Evolutionary conservation across 2,797 vertebrate species (phyloP), one percentile per base, ranked within the genome.

Genomic region (Garrulus glandarius): DNA sequence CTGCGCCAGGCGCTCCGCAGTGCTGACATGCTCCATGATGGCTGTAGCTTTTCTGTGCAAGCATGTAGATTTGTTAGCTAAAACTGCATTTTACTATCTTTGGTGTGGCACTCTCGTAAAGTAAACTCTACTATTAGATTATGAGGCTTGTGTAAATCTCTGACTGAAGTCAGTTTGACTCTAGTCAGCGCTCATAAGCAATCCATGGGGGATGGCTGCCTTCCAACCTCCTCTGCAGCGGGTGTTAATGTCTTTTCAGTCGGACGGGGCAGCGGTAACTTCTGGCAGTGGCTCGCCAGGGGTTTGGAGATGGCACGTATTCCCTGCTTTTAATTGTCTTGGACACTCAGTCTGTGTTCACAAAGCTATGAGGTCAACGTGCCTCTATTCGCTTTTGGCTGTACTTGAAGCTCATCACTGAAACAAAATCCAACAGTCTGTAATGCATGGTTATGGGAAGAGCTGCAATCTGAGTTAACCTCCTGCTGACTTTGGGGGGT

Each of bases 1-100:
- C 77, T 27, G 67, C 0, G 0, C 32, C n/a, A 77, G 87, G 87
- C 65, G 0, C 80, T 89, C 85, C 8, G 43, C n/a, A 1, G 92
- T 50, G 87, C 89, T 95, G 92, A 96, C 94, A 96, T 5, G 64
- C 67, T 95, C 94, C 53, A 4, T 22, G 63, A 88, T 37, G 87
- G 74, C 80, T 70, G 63, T 12, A 67, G 92, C 87, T 95, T 95
- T 95, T 92, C 89, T 81, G 68, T 85, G 76, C 82, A 86, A 80
- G 74, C 86, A 47, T 61, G 90, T 47, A 50, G 84, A 91, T 91
- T 95, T 91, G 89, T 67, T 71, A 90, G 88, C 95, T 94, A 89
- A 96, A 96, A 94, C 49, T 37, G 72, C 91, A 84, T 97, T 97
- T 97, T 85, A 96, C 95, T 96, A 95, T 96, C 96, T 97, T 97